phyloP scores from a whole-genome alignment of 1,140 invertebrate species.

The Nilaparvata lugens region DNA sequence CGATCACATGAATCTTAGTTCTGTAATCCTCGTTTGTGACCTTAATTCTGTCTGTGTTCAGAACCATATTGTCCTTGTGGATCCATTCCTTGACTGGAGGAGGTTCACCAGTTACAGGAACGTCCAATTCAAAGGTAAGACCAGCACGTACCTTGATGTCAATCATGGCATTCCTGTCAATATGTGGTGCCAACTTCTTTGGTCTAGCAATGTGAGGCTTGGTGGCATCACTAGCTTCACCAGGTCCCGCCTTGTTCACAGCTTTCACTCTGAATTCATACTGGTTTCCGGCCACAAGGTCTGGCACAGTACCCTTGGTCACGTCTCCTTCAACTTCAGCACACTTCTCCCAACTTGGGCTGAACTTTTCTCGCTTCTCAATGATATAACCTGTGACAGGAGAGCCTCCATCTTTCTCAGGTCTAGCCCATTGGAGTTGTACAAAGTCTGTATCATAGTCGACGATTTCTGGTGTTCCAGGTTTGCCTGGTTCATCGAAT shows the following conservation, averaged over 20 bases:
- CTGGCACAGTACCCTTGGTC: slow-evolving; percentile 71
- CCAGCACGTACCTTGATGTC: slow-evolving; percentile 90
- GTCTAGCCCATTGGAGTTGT: slow-evolving; percentile 88
- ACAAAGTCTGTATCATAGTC: slow-evolving; percentile 92
- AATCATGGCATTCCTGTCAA: slow-evolving; percentile 85
- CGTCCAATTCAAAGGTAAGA: slow-evolving; percentile 85
- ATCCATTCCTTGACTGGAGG: slow-evolving; percentile 89
- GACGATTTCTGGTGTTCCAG: slow-evolving; percentile 77
- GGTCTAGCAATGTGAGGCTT: slow-evolving; percentile 81
- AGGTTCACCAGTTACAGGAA: slow-evolving; percentile 90
- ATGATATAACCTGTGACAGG: slow-evolving; percentile 89
- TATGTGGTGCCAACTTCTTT: slow-evolving; percentile 84
- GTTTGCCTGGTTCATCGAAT: slow-evolving; percentile 76
- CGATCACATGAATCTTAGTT: slow-evolving; percentile 77
- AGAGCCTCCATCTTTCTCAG: slow-evolving; percentile 75
- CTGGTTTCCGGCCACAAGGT: slow-evolving; percentile 80
- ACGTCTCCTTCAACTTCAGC: slow-evolving; percentile 75
- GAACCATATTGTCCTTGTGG: slow-evolving; percentile 67
- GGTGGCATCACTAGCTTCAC: slow-evolving; percentile 82
- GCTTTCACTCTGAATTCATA: slow-evolving; percentile 93
- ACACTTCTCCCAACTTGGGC: slow-evolving; percentile 79
- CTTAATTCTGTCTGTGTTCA: slow-evolving; percentile 74
- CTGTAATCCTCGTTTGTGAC: slow-evolving; percentile 70
- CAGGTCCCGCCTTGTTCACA: slow-evolving; percentile 88
- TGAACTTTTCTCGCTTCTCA: slow-evolving; percentile 90